phyloP scores from a whole-genome alignment of 37 sponge, comb jelly and placozoan species.

The Dysidea cf. avara region DNA sequence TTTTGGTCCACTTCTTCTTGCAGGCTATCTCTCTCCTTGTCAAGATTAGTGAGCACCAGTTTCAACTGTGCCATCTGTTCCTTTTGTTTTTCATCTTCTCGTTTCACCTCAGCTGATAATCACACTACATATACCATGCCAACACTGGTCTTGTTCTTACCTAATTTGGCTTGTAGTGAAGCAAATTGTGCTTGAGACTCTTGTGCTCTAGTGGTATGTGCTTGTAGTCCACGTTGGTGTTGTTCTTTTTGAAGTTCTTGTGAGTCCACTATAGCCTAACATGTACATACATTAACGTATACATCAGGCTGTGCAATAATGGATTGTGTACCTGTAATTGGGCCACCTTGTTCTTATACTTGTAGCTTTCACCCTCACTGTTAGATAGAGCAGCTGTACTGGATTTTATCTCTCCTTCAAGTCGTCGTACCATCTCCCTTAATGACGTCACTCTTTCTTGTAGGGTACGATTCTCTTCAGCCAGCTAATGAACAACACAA shows the following conservation, averaged over 20 bases:
- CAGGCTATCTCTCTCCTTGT: constrained; percentile 67
- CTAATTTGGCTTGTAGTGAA: constrained; percentile 16
- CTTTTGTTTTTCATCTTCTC: constrained; percentile 28
- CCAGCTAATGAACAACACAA: constrained; percentile 6
- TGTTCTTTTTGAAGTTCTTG: constrained; percentile 19
- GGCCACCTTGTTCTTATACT: neutral
- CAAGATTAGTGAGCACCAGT: constrained; percentile 46
- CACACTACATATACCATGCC: neutral
- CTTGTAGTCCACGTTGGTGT: constrained; percentile 36
- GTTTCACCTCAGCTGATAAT: constrained; percentile 43
- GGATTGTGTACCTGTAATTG: neutral
- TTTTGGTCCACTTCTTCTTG: constrained; percentile 42
- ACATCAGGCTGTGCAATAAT: neutral
- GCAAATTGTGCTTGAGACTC: constrained; percentile 25
- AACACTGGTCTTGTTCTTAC: constrained; percentile 14
- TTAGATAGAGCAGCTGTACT: constrained; percentile 46
- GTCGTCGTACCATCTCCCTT: constrained; percentile 50
- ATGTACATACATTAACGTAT: constrained; percentile 19
- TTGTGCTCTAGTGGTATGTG: constrained; percentile 30
- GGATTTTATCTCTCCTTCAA: constrained; percentile 65
- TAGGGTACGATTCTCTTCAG: constrained; percentile 46
- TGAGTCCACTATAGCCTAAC: constrained; percentile 54
- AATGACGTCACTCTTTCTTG: constrained; percentile 22
- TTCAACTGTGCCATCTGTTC: constrained; percentile 53
- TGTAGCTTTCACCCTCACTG: constrained; percentile 34